Percentiles rank a stretch among this genome's conserved stretches.
Evolutionary conservation across 2,888 invertebrate species (phyloP).

Genomic region (Cenopis cana): DNA sequence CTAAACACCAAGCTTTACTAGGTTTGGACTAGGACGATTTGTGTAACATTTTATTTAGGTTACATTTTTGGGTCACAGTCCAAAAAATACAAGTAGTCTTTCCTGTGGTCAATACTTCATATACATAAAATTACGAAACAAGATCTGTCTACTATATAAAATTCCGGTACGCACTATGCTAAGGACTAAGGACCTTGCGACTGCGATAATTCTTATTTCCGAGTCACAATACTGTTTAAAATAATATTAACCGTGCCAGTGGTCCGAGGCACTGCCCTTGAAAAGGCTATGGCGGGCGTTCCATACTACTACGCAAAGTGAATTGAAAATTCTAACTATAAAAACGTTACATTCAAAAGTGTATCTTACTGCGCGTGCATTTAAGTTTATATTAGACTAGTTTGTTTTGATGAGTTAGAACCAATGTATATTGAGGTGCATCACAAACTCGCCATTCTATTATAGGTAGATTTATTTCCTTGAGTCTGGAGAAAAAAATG

Average conservation of each 20-base stretch:
- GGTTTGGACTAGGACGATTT: too few relatives aligned
- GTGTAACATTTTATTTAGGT: too few relatives aligned
- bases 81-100: too few relatives aligned
- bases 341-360: slow-evolving; percentile 7
- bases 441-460: slow-evolving; percentile 1
- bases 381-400: not conserved
- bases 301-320: slow-evolving; percentile 23
- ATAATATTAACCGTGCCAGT: slow-evolving; percentile 11
- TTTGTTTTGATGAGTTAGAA: slow-evolving; percentile 5
- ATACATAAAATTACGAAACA: too few relatives aligned
- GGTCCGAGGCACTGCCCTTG: slow-evolving; percentile 41
- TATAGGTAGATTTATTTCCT: slow-evolving; percentile 20
- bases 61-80: too few relatives aligned
- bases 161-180: too few relatives aligned
- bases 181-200: not conserved
- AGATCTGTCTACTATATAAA: too few relatives aligned
- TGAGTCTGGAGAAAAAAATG: slow-evolving; percentile 17
- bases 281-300: slow-evolving; percentile 34
- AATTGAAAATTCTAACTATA: slow-evolving; percentile 32
- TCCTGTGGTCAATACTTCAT: too few relatives aligned
- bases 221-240: slow-evolving; percentile 11
- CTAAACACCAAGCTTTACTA: too few relatives aligned
- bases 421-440: not conserved
- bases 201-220: not conserved
- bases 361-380: not conserved